These are phyloP conservation scores for Onychomys leucogaster DNA, from an alignment of 2,797 vertebrate species.

Conservation along the genomic window DNA sequence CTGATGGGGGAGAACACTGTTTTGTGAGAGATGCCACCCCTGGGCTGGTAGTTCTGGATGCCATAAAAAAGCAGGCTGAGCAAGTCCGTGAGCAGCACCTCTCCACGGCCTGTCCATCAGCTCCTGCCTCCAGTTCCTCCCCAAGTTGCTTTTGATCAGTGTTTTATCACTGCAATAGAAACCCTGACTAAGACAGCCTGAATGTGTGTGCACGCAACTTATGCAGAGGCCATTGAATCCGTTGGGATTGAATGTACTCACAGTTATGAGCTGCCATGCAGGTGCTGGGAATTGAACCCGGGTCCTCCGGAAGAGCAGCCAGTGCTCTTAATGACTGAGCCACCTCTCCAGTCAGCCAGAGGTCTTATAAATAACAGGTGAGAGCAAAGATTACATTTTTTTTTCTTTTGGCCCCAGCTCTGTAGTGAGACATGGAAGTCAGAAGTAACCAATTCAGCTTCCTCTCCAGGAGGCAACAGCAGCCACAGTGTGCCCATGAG, in stretches of 20 bases:
- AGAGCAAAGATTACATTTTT: background rate
- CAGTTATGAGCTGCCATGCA: background rate
- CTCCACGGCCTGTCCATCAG: background rate
- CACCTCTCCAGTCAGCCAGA: background rate
- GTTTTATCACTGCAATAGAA: background rate
- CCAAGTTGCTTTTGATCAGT: too few species aligned
- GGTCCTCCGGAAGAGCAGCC: background rate
- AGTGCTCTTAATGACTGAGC: background rate
- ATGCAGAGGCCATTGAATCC: background rate
- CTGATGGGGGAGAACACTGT: background rate
- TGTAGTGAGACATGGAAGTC: background rate
- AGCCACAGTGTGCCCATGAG: background rate
- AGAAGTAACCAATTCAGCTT: background rate
- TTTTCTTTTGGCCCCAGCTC: background rate
- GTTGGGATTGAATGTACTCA: background rate
- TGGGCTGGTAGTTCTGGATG: background rate
- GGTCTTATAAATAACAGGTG: background rate
- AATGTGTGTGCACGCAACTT: too few species aligned
- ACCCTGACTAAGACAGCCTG: background rate
- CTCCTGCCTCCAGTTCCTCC: background rate
- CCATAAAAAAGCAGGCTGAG: background rate
- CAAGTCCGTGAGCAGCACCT: too few species aligned
- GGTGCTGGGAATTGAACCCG: background rate
- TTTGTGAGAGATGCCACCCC: too few species aligned
- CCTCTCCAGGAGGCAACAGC: background rate